phyloP scores from a whole-genome alignment of 2,888 invertebrate species.

The Hyalella azteca region DNA sequence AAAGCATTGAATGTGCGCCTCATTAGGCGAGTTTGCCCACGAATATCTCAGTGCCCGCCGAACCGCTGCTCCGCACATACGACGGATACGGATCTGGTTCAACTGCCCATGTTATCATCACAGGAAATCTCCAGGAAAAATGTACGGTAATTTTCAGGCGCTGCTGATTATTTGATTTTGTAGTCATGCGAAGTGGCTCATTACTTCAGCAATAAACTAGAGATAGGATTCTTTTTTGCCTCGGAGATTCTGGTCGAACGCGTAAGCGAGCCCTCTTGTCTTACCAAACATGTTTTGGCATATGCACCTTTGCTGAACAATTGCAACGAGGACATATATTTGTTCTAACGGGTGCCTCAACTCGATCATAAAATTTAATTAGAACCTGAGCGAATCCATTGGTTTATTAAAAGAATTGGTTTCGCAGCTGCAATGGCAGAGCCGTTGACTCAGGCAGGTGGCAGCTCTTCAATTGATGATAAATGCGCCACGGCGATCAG shows the following conservation, averaged over 20 bases:
- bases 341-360: slow-evolving; percentile 36
- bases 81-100: slow-evolving; percentile 28
- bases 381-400: slow-evolving; percentile 23
- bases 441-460: not conserved
- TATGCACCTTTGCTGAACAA: slow-evolving; percentile 23
- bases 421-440: not conserved
- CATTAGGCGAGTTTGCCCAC: slow-evolving; percentile 15
- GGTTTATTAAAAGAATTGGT: not conserved
- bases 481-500: too few relatives aligned
- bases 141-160: slow-evolving; percentile 35
- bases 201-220: slow-evolving; percentile 28
- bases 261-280: not conserved
- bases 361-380: slow-evolving; percentile 29
- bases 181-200: slow-evolving; percentile 37
- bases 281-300: slow-evolving; percentile 35
- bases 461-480: not conserved
- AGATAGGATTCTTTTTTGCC: slow-evolving; percentile 33
- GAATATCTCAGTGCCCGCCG: slow-evolving; percentile 9
- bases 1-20: not conserved
- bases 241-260: not conserved
- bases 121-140: slow-evolving; percentile 25
- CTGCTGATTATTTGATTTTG: slow-evolving; percentile 37
- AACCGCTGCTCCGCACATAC: not conserved
- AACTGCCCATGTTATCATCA: slow-evolving; percentile 33
- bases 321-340: slow-evolving; percentile 29